These are phyloP conservation scores for Todus mexicanus DNA, from an alignment of 2,797 vertebrate genomes.

Conservation along the genomic window DNA sequence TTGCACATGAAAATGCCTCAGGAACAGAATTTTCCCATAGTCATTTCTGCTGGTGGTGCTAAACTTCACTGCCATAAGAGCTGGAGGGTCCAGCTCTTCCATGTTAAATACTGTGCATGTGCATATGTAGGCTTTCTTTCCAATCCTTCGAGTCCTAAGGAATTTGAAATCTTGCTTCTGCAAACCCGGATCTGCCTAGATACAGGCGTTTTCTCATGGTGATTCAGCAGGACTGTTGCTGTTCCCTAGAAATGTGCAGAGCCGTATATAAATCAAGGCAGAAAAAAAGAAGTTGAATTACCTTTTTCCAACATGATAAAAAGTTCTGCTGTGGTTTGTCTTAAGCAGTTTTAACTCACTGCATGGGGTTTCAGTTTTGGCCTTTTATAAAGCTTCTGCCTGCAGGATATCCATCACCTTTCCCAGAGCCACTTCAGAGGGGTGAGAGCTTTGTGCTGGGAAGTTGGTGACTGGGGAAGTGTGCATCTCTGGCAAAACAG, in stretches of 20 bases:
- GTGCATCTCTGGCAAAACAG: background rate
- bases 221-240: slow-evolving; percentile 20
- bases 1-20: background rate
- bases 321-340: background rate
- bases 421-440: background rate
- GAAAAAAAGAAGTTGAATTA: background rate
- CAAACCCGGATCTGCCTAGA: background rate
- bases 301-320: background rate
- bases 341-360: background rate
- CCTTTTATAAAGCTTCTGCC: background rate
- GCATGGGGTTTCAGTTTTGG: background rate
- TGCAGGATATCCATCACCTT: background rate
- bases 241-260: background rate
- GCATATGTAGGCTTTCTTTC: background rate
- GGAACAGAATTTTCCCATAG: background rate
- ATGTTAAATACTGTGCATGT: background rate
- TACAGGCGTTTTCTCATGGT: background rate
- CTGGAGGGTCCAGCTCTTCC: background rate
- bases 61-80: background rate
- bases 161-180: background rate
- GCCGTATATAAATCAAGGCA: background rate
- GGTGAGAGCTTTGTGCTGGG: background rate
- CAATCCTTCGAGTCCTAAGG: background rate
- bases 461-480: background rate
- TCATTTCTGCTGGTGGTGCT: background rate